A percentile compares a stretch with the other conserved stretches of the same genome.
phyloP scores from a whole-genome alignment of 1,140 invertebrate genomes.

The Camponotus vicinus region DNA sequence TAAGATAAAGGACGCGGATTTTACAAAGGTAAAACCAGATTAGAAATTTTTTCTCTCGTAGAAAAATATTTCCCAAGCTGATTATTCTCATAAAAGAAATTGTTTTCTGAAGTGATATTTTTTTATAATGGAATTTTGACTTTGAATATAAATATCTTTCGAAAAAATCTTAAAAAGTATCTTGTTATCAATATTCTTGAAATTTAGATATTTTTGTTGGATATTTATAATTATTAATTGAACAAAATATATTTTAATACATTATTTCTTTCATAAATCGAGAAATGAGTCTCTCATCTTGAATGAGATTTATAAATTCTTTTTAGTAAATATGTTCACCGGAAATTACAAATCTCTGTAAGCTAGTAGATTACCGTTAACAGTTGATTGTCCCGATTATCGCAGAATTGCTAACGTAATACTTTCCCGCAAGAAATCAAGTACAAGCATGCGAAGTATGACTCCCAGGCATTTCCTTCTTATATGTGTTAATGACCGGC shows the following conservation, averaged over 20 bases:
- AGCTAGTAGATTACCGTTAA: slow-evolving; percentile 43
- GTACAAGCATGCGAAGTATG: slow-evolving; percentile 56
- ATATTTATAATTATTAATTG: slow-evolving; percentile 7
- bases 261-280: background rate
- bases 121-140: background rate
- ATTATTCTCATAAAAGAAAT: background rate
- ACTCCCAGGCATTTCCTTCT: slow-evolving; percentile 45
- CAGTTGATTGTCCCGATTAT: slow-evolving; percentile 47
- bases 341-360: slow-evolving; percentile 28
- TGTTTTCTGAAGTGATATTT: background rate
- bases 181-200: background rate
- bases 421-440: slow-evolving; percentile 55
- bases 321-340: slow-evolving; percentile 20
- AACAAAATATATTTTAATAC: background rate
- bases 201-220: background rate
- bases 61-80: background rate
- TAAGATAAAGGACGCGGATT: slow-evolving; percentile 33
- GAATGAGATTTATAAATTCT: background rate
- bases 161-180: background rate
- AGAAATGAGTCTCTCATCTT: no score
- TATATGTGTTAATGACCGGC: slow-evolving; percentile 52
- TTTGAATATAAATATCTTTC: background rate
- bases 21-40: background rate
- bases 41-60: background rate
- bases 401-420: slow-evolving; percentile 45